Conservation (phyloP, 92 coral and sea anemone species). For the Palythoa heliodiscus region DNA sequence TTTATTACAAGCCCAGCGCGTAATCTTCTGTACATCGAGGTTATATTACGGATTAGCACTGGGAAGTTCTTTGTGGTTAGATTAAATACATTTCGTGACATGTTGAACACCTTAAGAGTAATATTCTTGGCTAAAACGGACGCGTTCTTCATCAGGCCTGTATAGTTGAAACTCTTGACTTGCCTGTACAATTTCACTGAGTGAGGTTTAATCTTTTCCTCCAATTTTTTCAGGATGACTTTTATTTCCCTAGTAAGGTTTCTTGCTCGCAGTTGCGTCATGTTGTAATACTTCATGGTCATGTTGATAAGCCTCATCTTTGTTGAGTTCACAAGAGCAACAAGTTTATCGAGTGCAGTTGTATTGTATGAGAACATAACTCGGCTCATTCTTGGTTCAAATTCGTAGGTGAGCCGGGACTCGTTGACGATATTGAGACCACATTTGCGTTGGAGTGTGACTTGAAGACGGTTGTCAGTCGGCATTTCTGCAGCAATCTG, state of each 20-base stretch:
- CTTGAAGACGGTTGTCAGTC: conserved; percentile 60
- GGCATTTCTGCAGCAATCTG: conserved; percentile 89
- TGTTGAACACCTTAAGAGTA: conserved; percentile 53
- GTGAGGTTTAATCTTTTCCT: conserved; percentile 71
- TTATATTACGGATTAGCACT: conserved; percentile 56
- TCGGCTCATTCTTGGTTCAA: conserved; percentile 77
- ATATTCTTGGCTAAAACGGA: conserved; percentile 62
- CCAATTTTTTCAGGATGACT: conserved; percentile 60
- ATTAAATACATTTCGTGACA: conserved; percentile 57
- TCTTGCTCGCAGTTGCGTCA: conserved; percentile 55
- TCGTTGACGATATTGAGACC: conserved; percentile 77
- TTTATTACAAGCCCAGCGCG: conserved; percentile 37
- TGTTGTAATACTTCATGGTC: conserved; percentile 68
- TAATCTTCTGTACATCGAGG: conserved; percentile 61
- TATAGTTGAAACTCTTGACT: conserved; percentile 69
- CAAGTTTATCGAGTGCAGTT: conserved; percentile 64
- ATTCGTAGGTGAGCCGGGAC: conserved; percentile 67
- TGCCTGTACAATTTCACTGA: conserved; percentile 62
- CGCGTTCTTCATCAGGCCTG: conserved; percentile 57
- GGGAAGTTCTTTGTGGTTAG: conserved; percentile 52
- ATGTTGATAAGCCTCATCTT: conserved; percentile 59
- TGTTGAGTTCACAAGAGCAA: conserved; percentile 49
- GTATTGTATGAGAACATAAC: conserved; percentile 80
- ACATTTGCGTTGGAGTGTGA: conserved; percentile 79
- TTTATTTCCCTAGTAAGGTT: conserved; percentile 71